A percentile compares a stretch with the other conserved stretches of the same genome.
phyloP scores from a whole-genome alignment of 2,888 invertebrate species.

The Spodoptera exigua region DNA sequence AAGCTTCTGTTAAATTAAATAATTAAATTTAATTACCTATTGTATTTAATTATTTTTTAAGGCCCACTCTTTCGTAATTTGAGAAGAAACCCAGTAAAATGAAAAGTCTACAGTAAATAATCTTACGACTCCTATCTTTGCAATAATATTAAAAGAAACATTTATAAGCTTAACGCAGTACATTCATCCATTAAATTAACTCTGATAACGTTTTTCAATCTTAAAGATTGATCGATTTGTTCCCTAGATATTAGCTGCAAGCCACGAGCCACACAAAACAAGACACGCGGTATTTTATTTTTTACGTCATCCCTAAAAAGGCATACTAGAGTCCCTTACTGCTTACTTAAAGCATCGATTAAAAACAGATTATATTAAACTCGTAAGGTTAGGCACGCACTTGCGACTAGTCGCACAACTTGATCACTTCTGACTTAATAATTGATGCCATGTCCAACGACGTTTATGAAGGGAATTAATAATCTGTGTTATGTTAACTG shows the following conservation, averaged over 20 bases:
- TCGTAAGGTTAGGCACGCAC: conserved; percentile 39
- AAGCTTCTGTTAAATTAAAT: no score
- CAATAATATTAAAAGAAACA: not conserved
- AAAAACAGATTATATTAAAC: conserved; percentile 55
- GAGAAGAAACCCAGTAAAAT: not conserved
- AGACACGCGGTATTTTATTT: conserved; percentile 15
- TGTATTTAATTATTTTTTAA: no score
- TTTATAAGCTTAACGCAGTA: not conserved
- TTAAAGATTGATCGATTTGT: conserved; percentile 35
- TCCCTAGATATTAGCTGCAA: conserved; percentile 14
- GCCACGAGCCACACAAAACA: conserved; percentile 22
- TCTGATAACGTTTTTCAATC: conserved; percentile 25
- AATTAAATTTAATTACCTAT: no score
- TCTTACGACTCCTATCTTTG: not conserved
- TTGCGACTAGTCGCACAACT: conserved; percentile 24
- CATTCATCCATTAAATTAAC: conserved; percentile 8
- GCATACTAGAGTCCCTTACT: conserved; percentile 32
- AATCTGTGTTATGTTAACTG: conserved; percentile 37
- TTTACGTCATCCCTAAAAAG: conserved; percentile 43
- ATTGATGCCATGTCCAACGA: conserved; percentile 41
- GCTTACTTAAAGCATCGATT: conserved; percentile 48
- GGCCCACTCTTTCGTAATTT: not conserved
- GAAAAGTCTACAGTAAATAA: not conserved
- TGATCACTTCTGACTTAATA: conserved; percentile 47
- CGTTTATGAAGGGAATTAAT: conserved; percentile 32